phyloP scores from a whole-genome alignment of 1,140 invertebrate genomes.

The Drosophila nannoptera region DNA sequence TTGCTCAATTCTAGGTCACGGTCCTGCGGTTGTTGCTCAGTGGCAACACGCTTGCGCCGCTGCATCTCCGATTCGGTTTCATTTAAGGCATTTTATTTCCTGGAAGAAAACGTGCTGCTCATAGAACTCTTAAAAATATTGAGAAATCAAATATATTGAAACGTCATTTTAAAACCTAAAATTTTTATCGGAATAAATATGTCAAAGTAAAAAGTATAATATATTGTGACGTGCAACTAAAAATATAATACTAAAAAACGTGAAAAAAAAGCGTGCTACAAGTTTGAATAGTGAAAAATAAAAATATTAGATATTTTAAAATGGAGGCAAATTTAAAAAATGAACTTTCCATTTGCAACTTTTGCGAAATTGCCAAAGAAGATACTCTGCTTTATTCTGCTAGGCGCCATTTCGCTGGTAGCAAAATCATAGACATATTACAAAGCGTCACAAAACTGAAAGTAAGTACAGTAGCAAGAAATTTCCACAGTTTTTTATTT shows the following conservation, averaged over 20 bases:
- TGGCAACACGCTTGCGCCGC: constrained; percentile 37
- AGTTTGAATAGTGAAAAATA: no score
- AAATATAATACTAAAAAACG: no score
- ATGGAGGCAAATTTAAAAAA: constrained; percentile 41
- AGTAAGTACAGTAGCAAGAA: constrained; percentile 47
- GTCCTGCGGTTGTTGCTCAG: constrained; percentile 15
- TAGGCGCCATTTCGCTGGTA: constrained; percentile 39
- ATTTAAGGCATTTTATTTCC: constrained; percentile 52
- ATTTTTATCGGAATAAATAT: no score
- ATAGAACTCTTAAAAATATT: no score
- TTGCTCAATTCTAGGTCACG: constrained; percentile 19
- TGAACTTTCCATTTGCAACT: constrained; percentile 32
- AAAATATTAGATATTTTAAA: neutral
- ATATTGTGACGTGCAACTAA: no score
- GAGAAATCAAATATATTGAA: no score
- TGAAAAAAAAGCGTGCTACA: no score
- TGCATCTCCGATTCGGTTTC: constrained; percentile 37
- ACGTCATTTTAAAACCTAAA: no score
- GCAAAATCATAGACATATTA: constrained; percentile 40
- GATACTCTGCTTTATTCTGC: constrained; percentile 14
- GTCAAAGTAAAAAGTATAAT: no score
- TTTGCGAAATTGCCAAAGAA: constrained; percentile 32
- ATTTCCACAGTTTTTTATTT: neutral
- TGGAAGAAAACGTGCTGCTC: constrained; percentile 36
- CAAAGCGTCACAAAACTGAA: constrained; percentile 27